Evolutionary conservation across 2,888 invertebrate genomes (phyloP), one percentile per base, ranked within the genome.

Genomic region (Stomorhina lunata): DNA sequence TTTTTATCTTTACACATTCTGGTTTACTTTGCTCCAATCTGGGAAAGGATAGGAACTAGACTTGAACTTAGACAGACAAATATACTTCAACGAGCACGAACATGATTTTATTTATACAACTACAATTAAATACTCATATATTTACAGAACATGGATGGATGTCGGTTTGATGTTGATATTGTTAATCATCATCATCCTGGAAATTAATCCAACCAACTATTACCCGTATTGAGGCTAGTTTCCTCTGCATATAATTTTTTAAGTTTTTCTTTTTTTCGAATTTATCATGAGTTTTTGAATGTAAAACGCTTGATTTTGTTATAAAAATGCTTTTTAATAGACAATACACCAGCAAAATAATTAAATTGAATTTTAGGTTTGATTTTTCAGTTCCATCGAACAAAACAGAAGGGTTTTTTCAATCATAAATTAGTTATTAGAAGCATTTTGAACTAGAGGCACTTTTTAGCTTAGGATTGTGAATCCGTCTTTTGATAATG

Each of bases 151-250:
- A n/a, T n/a, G n/a, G n/a, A n/a, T n/a, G n/a, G n/a, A n/a, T n/a
- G n/a, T n/a, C n/a, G 25, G 45, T 9, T 40, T 50, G 69, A 15
- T 61, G 32, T n/a, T 22, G 22, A 22, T 40, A 40, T 61, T n/a
- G n/a, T n/a, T n/a, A n/a, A n/a, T n/a, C 10, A 15, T 34, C 63
- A 68, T 72, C 81, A 59, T 53, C 65, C 59, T 50, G 66, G 50
- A 59, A 81, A 76, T 59, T 59, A 50, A 50, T 59, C 65, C 65
- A 66, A 65, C 68, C 40, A 59, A 59, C 80, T 66, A 76, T 63
- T 71, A n/a, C n/a, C n/a, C n/a, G n/a, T n/a, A 55, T 61, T 61
- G 68, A 34, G 40, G 69, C 63, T 55, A 73, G 57, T 75, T 80
- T 75, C 15, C 50, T 57, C n/a, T n/a, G n/a, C n/a, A n/a, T n/a